Conservation (phyloP, 2,113 vertebrate species). For the Carassius auratus region DNA sequence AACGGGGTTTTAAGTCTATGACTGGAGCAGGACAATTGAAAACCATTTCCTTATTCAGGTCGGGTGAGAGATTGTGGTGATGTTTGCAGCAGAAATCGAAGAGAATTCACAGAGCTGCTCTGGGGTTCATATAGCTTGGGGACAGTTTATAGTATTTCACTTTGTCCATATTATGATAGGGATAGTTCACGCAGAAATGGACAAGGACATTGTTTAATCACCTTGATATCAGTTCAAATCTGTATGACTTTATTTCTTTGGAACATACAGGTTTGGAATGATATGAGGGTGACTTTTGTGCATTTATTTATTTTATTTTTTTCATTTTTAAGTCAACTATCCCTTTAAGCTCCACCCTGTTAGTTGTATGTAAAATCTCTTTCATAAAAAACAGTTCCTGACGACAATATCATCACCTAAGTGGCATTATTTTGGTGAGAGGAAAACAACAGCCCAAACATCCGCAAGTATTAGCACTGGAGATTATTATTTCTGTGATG, state of each 20-base stretch:
- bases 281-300: not conserved
- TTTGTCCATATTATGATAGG: not conserved
- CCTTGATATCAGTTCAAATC: not conserved
- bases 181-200: not conserved
- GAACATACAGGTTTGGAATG: not conserved
- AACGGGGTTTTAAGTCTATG: not conserved
- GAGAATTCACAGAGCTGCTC: not conserved
- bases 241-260: not conserved
- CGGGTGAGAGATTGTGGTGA: not conserved
- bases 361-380: not conserved
- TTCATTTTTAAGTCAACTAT: not conserved
- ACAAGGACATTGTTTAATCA: not conserved
- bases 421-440: no score
- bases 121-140: not conserved
- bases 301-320: no score
- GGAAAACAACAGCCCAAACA: not conserved
- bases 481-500: not conserved
- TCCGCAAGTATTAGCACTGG: not conserved
- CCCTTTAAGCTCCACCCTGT: not conserved
- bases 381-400: not conserved
- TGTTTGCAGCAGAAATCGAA: not conserved
- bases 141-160: not conserved
- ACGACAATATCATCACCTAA: not conserved
- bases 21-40: constrained; percentile 7
- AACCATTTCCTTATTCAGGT: not conserved